Percentiles rank a stretch among this genome's conserved stretches.
Evolutionary conservation across 2,113 vertebrate species (phyloP).

Genomic region (Stictonetta naevosa): DNA sequence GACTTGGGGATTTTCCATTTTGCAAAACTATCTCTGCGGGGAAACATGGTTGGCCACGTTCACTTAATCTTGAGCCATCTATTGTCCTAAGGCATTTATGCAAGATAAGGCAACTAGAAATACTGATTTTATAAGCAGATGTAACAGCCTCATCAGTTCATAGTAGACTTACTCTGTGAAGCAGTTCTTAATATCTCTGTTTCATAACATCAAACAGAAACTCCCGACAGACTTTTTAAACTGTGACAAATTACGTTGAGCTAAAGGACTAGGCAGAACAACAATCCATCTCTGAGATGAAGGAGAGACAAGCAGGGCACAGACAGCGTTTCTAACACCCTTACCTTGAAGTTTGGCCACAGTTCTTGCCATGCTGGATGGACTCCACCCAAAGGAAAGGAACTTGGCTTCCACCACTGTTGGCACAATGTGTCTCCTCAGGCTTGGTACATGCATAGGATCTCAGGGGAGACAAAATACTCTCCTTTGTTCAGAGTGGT

Average conservation of each 20-base stretch:
- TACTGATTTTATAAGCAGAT: neutral
- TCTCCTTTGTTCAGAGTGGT: neutral
- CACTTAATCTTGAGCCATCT: neutral
- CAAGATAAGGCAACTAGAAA: neutral
- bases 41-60: neutral
- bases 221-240: neutral
- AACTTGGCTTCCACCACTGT: neutral
- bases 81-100: neutral
- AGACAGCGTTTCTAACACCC: neutral
- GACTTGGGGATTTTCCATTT: neutral
- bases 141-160: neutral
- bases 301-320: neutral
- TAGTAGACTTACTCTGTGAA: neutral
- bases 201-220: neutral
- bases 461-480: neutral
- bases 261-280: neutral
- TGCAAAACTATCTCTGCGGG: neutral
- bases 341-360: neutral
- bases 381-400: neutral
- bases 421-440: neutral
- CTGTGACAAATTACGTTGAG: neutral
- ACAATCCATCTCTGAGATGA: neutral
- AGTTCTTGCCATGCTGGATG: neutral
- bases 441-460: neutral
- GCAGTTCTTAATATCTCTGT: neutral